Evolutionary conservation across 2,113 vertebrate species (phyloP).

Genomic region (Mus musculus): DNA sequence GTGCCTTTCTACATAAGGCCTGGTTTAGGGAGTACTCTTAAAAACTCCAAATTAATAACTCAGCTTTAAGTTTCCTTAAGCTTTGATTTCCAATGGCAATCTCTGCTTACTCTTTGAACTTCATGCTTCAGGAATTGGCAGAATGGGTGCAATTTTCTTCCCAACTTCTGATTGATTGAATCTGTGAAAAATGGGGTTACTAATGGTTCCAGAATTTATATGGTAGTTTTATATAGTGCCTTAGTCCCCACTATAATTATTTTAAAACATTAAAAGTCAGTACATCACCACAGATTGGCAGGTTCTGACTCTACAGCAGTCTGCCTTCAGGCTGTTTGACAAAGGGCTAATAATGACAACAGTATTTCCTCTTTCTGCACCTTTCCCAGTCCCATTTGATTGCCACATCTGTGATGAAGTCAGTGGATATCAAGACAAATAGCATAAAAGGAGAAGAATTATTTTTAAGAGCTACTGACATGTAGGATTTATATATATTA

Average conservation of each 20-base stretch:
- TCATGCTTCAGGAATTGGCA: neutral
- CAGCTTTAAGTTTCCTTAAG: slow-evolving; percentile 19
- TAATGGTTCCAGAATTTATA: slow-evolving; percentile 76
- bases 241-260: slow-evolving; percentile 67
- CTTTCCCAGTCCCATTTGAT: slow-evolving; percentile 25
- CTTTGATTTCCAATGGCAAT: slow-evolving; percentile 58
- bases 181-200: slow-evolving; percentile 65
- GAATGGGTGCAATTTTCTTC: slow-evolving; percentile 65
- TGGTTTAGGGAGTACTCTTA: slow-evolving; percentile 13
- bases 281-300: slow-evolving; percentile 66
- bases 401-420: slow-evolving; percentile 19
- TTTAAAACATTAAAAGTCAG: slow-evolving; percentile 77
- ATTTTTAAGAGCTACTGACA: slow-evolving; percentile 1
- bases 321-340: slow-evolving; percentile 63
- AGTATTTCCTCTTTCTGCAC: slow-evolving; percentile 24
- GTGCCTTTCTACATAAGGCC: slow-evolving; percentile 9
- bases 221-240: slow-evolving; percentile 70
- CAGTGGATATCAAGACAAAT: slow-evolving; percentile 24
- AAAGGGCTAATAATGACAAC: slow-evolving; percentile 40
- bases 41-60: slow-evolving; percentile 61
- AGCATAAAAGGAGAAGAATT: neutral
- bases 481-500: neutral
- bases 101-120: slow-evolving; percentile 55
- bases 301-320: slow-evolving; percentile 23
- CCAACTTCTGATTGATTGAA: slow-evolving; percentile 69